Evolutionary conservation across 1,140 invertebrate species (phyloP), one percentile per base, ranked within the genome.

Genomic region (Zaprionus vittiger): DNA sequence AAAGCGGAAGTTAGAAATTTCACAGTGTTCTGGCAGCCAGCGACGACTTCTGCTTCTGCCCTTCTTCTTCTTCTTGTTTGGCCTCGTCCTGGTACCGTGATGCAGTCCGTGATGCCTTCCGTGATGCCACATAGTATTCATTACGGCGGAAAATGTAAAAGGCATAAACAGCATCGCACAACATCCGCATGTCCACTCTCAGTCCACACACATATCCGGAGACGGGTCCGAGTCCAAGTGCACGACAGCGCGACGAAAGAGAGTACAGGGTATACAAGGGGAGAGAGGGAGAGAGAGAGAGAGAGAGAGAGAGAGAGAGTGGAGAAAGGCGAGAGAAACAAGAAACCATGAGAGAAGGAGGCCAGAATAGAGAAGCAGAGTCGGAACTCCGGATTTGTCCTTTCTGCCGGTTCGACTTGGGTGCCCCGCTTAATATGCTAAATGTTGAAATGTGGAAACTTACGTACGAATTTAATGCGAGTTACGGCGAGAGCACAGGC

Each of bases 151-250:
- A 89, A 89, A 89, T 89, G 84, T 89, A 90, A 89, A 89, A 84
- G 85, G 84, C 85, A 89, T 89, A 89, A 89, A 89, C 84, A 89
- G 84, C 84, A 89, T 90, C 81, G 75, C 84, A 90, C 84, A 89
- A 89, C 84, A 89, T 89, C 84, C 84, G 85, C 81, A 73, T 81
- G 78, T 79, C 78, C 72, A 79, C 71, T 71, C 24, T 28, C 26
- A 38, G 47, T 52, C 47, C 41, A 52, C n/a, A 52, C 14, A 66
- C 44, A 61, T 54, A 73, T 77, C 64, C 70, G 69, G 79, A 34
- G 41, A 68, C 60, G 31, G n/a, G 41, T 47, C 41, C 66, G n/a
- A 75, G 41, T 47, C n/a, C 66, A 9, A 75, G 68, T 71, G 78
- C 84, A 87, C 28, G 67, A 61, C 68, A 83, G 70, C 83, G 83